Evolutionary conservation across 2,888 invertebrate genomes (phyloP), one percentile per base, ranked within the genome.

Genomic region (Bibio marci): DNA sequence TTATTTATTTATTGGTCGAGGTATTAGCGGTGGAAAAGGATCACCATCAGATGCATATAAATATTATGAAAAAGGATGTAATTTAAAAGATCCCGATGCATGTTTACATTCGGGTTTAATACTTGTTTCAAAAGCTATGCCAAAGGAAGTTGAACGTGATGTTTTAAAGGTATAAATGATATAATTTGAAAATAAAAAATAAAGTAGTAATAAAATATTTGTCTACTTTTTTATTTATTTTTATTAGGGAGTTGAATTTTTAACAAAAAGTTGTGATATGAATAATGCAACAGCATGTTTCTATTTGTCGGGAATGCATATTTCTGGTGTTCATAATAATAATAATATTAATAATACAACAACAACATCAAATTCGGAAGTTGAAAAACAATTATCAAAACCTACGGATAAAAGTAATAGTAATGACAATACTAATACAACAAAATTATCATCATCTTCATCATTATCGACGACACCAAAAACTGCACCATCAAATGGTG

Each of bases 31-130:
- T 28, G 56, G 58, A 42, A 71, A 72, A 47, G 65, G 70, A 14
- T 71, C 80, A 50, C 56, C 66, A 1, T 55, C 57, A n/a, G 67
- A 67, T 41, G 53, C 52, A 41, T 70, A 75, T 47, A 63, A 69
- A 35, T 86, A 86, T 56, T 80, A 80, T 50, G 73, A 76, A 41
- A 81, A 77, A 54, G 86, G 81, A 1, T 92, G 92, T 55, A 71
- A 76, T 8, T 57, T 76, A 1, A 70, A 73, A 13, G 77, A 81
- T 46, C 61, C 73, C 0, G 72, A 71, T 38, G 72, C 80, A 0
- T 91, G 91, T 53, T 58, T 81, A 33, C 76, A 83, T 52, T 76
- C 79, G 5, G 88, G 85, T 1, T 56, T 80, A 43, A 54, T 85
- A 46, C 62, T 76, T 14, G 70, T 76, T 0, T 70, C 75, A 2